Conservation (phyloP, 2,888 invertebrate genomes). For the Anoplius nigerrimus region DNA sequence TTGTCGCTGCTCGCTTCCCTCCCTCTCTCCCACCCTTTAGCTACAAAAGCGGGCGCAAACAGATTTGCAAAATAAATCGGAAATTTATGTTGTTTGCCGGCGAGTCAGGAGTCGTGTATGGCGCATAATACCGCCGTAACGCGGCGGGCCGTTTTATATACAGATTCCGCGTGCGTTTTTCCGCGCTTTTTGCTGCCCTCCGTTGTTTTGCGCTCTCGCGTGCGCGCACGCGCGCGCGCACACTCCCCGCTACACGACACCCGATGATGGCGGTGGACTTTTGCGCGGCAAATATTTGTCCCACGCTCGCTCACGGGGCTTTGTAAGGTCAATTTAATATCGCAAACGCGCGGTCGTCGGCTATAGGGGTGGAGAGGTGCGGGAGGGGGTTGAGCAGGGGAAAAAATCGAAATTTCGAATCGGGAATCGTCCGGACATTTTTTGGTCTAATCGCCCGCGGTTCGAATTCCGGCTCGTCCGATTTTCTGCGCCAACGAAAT, state of each 20-base stretch:
- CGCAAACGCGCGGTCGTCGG: slow-evolving; percentile 42
- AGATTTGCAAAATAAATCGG: slow-evolving; percentile 59
- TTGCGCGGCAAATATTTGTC: slow-evolving; percentile 57
- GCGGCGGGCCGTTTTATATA: slow-evolving; percentile 50
- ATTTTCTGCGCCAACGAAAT: neutral
- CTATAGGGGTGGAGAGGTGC: slow-evolving; percentile 39
- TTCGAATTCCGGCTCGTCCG: neutral
- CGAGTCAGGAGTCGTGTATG: slow-evolving; percentile 40
- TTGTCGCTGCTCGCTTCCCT: too few relatives aligned
- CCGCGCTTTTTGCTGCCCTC: slow-evolving; percentile 27
- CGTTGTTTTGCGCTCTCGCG: slow-evolving; percentile 28
- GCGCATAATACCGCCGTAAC: slow-evolving; percentile 53
- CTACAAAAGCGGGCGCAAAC: slow-evolving; percentile 36
- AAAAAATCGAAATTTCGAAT: slow-evolving; percentile 24
- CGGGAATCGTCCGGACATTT: neutral
- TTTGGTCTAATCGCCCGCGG: slow-evolving; percentile 8
- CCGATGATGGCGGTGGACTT: slow-evolving; percentile 35
- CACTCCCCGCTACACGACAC: too few relatives aligned
- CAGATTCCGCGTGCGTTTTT: slow-evolving; percentile 33
- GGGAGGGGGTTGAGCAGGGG: slow-evolving; percentile 31
- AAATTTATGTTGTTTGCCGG: slow-evolving; percentile 63
- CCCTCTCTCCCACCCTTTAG: too few relatives aligned
- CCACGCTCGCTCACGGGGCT: slow-evolving; percentile 51
- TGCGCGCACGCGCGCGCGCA: slow-evolving; percentile 2
- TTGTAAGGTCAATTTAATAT: slow-evolving; percentile 58